Evolutionary conservation across 1,140 invertebrate species (phyloP), one percentile per base, ranked within the genome.

Genomic region (Nasonia vitripennis): DNA sequence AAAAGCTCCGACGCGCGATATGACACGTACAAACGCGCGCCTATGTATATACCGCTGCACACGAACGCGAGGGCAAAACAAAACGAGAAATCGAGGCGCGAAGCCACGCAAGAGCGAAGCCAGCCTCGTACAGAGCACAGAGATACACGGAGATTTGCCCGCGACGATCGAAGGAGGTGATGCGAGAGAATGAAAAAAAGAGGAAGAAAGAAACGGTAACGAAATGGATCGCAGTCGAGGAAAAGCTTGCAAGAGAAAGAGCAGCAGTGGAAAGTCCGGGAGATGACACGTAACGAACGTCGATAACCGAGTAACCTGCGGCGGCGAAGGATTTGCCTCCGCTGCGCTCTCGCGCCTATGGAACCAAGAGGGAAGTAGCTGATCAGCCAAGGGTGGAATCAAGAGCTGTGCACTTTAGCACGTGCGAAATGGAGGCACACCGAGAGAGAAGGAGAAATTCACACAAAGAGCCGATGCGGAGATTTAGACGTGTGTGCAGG

Each of bases 291-390:
- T 74, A 67, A 81, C 73, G 70, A 87, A 91, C 87, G 88, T 90
- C 89, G 88, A 91, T 91, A 91, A 90, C 88, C 89, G 86, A 89
- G 89, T 90, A 86, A 91, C 88, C 88, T 88, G 81, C 78, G 73
- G 77, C 68, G 78, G 79, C 27, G 37, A 70, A 37, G 67, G 83
- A 74, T 79, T 84, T 51, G 77, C 83, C 62, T 70, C 45, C 31
- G 9, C 45, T 70, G 27, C 20, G 23, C n/a, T n/a, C 68, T 31
- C 23, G 2, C 9, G 10, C 68, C 68, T 71, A 71, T 71, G 4
- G 7, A 12, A n/a, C 14, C 68, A 11, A 27, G 67, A 62, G 27
- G 27, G 6, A 9, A 11, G 23, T 2, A 34, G 3, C 68, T 2
- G 31, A 34, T 14, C 23, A 31, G 20, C 27, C 27, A 20, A 12